Base-by-base conservation (phyloP, 2,888 invertebrate genomes). In the Coelinius sp. region DNA sequence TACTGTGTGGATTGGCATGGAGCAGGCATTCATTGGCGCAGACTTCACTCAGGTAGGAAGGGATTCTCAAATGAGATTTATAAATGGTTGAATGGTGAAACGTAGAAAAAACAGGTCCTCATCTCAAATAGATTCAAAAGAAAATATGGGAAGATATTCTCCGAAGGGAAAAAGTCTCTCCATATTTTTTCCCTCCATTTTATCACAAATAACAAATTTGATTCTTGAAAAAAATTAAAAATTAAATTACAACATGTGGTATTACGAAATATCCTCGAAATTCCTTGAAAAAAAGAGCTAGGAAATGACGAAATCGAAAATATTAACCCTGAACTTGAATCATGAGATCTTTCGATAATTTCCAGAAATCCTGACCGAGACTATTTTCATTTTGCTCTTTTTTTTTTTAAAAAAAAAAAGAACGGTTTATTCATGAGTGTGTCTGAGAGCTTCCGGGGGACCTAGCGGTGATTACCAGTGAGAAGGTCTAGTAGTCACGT, bases 1-100 rank as follows among this genome's bases (percentile, higher is more conserved):
- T 75, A 99, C 98, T 0, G 90, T 99, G 65, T 99, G 97, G 93
- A 97, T 97, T 81, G 98, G 98, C 71, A 94, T 99, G 92, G 98
- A 98, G 86, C 98, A 98, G 86, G 98, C 97, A 0, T 98, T 97
- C 89, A 95, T 97, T 79, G 95, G 96, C 17, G 97, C 97, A 75
- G 95, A 96, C 82, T 96, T 94, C 85, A 96, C 95, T 5, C 94
- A 94, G 90, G 94, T 94, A 86, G 22, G 12, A 38, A 62, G 17
- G 20, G 22, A 12, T 17, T 2, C 3, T 25, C 24, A 35, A 35
- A 31, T 35, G 22, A 20, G 38, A 62, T n/a, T n/a, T 3, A 41
- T 0, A 14, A 0, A 41, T 10, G n/a, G n/a, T n/a, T n/a, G n/a
- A n/a, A n/a, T n/a, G n/a, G n/a, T n/a, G n/a, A n/a, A n/a, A n/a